Evolutionary conservation across 1,140 invertebrate species (phyloP).

Genomic region (Eulimnadia texana): DNA sequence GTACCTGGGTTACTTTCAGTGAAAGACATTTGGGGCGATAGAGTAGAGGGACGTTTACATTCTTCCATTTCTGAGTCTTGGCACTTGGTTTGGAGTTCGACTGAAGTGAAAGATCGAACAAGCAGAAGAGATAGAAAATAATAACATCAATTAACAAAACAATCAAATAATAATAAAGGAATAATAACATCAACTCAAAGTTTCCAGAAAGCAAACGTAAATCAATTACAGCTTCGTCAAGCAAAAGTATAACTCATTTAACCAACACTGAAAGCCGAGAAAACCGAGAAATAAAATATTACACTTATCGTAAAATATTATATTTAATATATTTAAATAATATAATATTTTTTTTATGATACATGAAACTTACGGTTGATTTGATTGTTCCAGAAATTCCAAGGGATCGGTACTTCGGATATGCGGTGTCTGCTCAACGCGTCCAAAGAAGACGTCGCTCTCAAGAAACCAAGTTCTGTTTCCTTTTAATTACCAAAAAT

Average conservation of each 20-base stretch:
- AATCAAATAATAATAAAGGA: too few relatives aligned
- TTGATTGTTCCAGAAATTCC: constrained; percentile 3
- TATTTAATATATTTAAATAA: too few relatives aligned
- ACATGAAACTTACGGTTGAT: neutral
- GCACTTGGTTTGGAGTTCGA: neutral
- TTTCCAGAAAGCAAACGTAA: too few relatives aligned
- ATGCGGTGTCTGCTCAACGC: constrained; percentile 22
- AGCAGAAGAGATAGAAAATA: neutral
- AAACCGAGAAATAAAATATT: too few relatives aligned
- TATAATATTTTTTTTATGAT: too few relatives aligned
- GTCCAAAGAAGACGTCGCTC: constrained; percentile 23
- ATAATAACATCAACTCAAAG: too few relatives aligned
- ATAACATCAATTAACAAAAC: too few relatives aligned
- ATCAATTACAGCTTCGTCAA: too few relatives aligned
- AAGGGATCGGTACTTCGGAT: constrained; percentile 9
- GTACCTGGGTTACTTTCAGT: neutral
- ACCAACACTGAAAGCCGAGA: too few relatives aligned
- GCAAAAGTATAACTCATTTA: too few relatives aligned
- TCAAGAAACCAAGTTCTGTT: constrained; percentile 9
- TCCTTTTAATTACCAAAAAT: neutral
- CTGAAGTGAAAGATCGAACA: neutral
- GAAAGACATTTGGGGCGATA: neutral
- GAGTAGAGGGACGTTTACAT: neutral
- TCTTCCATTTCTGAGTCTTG: neutral
- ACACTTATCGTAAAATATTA: too few relatives aligned